Evolutionary conservation across 2,113 vertebrate genomes (phyloP), one percentile per base, ranked within the genome.

Genomic region (Antennarius striatus): DNA sequence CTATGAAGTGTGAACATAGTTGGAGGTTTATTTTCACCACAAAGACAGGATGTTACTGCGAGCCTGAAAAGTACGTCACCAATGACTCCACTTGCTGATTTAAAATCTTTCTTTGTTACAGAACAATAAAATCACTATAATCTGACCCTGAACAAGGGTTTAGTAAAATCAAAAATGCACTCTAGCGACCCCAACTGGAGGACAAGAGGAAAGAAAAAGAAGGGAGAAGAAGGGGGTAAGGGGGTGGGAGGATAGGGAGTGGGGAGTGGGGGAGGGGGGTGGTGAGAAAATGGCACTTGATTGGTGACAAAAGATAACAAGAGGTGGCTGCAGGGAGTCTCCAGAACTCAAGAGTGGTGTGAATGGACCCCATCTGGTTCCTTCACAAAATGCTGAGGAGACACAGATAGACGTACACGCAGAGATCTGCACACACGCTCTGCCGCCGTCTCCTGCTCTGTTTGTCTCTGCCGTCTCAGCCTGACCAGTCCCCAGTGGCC

Each of bases 221-320:
- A 54, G 16, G 67, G 53, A 47, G 80, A 62, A 58, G 55, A 40
- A 63, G 56, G 15, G 45, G 28, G 29, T 15, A 53, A 30, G 16
- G 7, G n/a, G 30, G 14, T 45, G 36, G 29, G 16, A 15, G 55
- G 17, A 63, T 49, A 30, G 16, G 10, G n/a, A 22, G 14, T 61
- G n/a, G 16, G 10, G n/a, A 22, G 14, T 61, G n/a, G 39, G 10
- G 42, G 63, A 59, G 12, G 69, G 53, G 58, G 62, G 45, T 61
- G 68, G 71, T 70, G 71, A 69, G 73, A 79, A 85, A 88, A 91
- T 89, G 89, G 85, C 89, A 92, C 87, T 91, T 91, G 90, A 92
- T 92, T 92, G 91, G 91, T 92, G 91, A 92, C 91, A 92, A 93
- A 93, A 93, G 91, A 92, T 93, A 93, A 93, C 92, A 91, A 93